Conservation (phyloP, 2,888 invertebrate species). For the Drosophila paranaensis region DNA sequence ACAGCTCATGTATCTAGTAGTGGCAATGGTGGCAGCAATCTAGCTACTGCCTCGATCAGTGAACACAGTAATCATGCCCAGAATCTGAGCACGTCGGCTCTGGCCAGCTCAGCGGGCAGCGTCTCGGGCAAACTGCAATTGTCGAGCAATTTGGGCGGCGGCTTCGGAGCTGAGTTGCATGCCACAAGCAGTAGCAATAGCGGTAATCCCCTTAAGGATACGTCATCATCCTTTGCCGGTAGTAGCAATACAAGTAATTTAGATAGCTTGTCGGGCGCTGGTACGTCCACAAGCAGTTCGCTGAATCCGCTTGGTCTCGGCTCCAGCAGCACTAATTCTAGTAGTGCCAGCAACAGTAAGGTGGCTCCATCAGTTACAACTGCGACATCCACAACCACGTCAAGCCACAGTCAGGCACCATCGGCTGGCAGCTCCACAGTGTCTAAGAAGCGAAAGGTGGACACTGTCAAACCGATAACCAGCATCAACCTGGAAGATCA, state of each 20-base stretch:
- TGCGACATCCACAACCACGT: conserved; percentile 42
- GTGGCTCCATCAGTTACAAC: conserved; percentile 18
- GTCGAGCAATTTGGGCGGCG: conserved; percentile 47
- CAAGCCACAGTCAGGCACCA: conserved; percentile 34
- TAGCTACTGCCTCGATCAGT: conserved; percentile 17
- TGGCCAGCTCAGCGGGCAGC: conserved; percentile 29
- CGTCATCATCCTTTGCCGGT: conserved; percentile 18
- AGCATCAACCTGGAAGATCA: conserved; percentile 72
- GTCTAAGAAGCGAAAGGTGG: conserved; percentile 83
- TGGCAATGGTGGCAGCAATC: conserved; percentile 12
- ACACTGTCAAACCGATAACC: conserved; percentile 67
- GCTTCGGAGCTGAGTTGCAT: conserved; percentile 50
- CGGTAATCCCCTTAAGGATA: conserved; percentile 37
- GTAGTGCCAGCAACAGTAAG: conserved; percentile 25
- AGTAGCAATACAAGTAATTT: conserved; percentile 25
- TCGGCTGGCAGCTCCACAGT: conserved; percentile 50
- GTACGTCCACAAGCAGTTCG: conserved; percentile 53
- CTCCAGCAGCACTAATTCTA: conserved; percentile 52
- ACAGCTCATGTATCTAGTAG: conserved; percentile 52
- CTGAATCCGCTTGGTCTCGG: conserved; percentile 12
- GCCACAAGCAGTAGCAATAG: conserved; percentile 29
- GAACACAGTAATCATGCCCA: conserved; percentile 70
- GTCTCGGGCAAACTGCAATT: conserved; percentile 48
- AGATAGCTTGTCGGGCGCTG: conserved; percentile 60
- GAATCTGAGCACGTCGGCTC: conserved; percentile 46